Evolutionary conservation across 53 echinoderm and acorn worm genomes (phyloP), one percentile per base, ranked within the genome.

Genomic region (Actinopyga echinites): DNA sequence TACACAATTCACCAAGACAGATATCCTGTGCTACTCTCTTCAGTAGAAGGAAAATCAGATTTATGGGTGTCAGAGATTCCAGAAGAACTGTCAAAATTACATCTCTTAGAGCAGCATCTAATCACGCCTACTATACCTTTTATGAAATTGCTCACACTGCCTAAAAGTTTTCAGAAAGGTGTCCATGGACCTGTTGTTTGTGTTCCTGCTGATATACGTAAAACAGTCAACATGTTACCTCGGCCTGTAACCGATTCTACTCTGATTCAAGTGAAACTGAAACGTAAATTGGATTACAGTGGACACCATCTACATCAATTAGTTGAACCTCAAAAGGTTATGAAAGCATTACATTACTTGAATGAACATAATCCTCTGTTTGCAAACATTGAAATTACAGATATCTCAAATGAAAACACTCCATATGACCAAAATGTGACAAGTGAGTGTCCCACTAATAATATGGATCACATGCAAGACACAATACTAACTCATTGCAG

Each of bases 221-320:
- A 88, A 36, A 74, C 85, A 24, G 86, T 85, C 33, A 13, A 85
- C 13, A 73, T 52, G 12, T 60, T 86, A 23, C 86, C 90, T 19
- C 42, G 90, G 44, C 64, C 82, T 35, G 12, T 79, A n/a, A 64
- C 61, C 20, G 85, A 85, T 57, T 65, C 91, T 85, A 35, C 91
- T 24, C 36, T 93, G 17, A 93, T 91, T 22, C 56, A 79, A 36
- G 86, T 89, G 0, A 89, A 91, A 45, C 30, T 91, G 26, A 89
- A 94, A 57, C 40, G 91, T 35, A 91, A 91, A 56, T 74, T 93
- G 58, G 34, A 67, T 0, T 94, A 91, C 62, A 89, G 83, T 75
- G 75, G 84, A 0, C 49, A 93, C 75, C 90, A 90, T 82, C 28
- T 87, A 65, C 87, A 85, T 55, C 64, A 93, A 53, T 87, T 90